These are phyloP conservation scores for Aegithalos caudatus DNA, from an alignment of 2,113 vertebrate genomes.

Conservation along the genomic window DNA sequence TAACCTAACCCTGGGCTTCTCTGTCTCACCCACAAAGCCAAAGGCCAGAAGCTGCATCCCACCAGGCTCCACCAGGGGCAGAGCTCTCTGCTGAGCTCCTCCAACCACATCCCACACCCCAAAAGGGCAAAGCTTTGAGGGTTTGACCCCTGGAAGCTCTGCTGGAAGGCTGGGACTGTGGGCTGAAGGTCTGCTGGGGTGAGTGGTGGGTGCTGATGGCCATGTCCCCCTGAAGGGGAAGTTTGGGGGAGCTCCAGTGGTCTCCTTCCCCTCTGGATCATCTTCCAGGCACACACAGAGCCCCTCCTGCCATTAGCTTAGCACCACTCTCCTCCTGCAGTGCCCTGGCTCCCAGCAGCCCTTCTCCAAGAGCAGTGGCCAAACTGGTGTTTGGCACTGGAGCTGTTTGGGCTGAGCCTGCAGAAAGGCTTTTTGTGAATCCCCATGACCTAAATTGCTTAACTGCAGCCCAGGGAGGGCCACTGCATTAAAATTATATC, in stretches of 20 bases:
- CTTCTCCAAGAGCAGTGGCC: neutral
- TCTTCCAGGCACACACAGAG: neutral
- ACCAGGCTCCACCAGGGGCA: rapidly evolving
- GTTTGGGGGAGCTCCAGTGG: neutral
- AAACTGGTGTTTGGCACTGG: neutral
- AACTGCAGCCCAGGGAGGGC: neutral
- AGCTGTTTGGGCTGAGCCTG: neutral
- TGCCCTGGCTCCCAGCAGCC: neutral
- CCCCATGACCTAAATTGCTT: neutral
- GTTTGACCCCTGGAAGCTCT: neutral
- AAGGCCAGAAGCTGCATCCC: neutral
- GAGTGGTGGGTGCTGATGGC: neutral
- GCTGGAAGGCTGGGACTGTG: neutral
- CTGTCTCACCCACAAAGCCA: neutral
- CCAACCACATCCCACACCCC: rapidly evolving
- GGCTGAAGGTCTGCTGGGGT: neutral
- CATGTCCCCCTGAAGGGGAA: rapidly evolving
- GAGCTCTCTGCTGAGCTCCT: neutral
- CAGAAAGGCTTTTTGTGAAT: neutral
- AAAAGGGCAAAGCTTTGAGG: neutral
- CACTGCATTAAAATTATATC: neutral
- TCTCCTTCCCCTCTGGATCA: neutral
- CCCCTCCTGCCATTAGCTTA: neutral
- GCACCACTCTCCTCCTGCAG: rapidly evolving
- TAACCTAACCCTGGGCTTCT: neutral